Evolutionary conservation across 2,113 vertebrate species (phyloP).

Genomic region (Zosterops hypoxanthus): DNA sequence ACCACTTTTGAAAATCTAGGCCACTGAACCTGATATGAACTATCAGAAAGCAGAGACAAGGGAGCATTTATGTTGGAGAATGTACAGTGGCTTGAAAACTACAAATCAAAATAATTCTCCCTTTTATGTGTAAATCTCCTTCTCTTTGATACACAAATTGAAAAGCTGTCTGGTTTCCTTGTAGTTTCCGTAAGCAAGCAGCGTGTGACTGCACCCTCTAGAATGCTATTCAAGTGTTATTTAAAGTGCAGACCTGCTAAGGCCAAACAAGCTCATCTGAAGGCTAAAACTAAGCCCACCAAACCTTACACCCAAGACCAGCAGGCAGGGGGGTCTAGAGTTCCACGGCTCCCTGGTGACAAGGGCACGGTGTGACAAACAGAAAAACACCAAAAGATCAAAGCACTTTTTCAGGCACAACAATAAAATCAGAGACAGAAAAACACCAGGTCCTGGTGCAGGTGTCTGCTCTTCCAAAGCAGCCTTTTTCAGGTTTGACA

Average conservation of each 20-base stretch:
- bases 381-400: background rate
- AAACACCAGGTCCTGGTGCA: background rate
- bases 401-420: background rate
- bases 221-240: conserved; percentile 20
- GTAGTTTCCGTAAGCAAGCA: background rate
- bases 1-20: conserved; percentile 8
- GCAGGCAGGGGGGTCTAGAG: background rate
- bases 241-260: conserved; percentile 41
- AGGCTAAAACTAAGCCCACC: background rate
- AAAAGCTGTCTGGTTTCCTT: conserved; percentile 69
- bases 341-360: background rate
- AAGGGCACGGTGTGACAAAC: background rate
- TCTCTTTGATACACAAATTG: conserved; percentile 55
- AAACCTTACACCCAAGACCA: background rate
- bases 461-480: background rate
- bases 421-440: background rate
- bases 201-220: background rate
- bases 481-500: background rate
- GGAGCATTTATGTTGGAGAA: conserved; percentile 27
- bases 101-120: conserved; percentile 58
- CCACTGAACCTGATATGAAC: conserved; percentile 24
- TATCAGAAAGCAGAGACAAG: conserved; percentile 28
- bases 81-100: conserved; percentile 6
- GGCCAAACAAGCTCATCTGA: conserved; percentile 26
- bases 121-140: conserved; percentile 59